phyloP scores from a whole-genome alignment of 2,113 vertebrate species.

The Procapra przewalskii region DNA sequence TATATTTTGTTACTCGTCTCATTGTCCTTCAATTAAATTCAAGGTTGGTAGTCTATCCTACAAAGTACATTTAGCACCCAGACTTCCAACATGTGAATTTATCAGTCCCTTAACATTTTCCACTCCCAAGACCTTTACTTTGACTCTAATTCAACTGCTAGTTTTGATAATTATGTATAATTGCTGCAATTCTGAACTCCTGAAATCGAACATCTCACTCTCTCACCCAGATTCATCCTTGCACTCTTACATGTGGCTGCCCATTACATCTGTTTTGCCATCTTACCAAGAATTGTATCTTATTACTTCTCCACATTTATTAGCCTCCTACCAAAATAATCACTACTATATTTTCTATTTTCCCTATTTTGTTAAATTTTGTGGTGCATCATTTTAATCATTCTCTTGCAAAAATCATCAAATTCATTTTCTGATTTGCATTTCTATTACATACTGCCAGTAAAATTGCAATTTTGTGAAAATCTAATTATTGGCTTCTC shows the following conservation, averaged over 20 bases:
- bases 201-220: not conserved
- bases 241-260: not conserved
- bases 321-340: not conserved
- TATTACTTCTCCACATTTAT: not conserved
- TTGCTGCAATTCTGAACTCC: not conserved
- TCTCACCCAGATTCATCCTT: not conserved
- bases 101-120: not conserved
- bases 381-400: not conserved
- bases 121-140: not conserved
- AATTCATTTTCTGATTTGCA: not conserved
- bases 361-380: not conserved
- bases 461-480: slow-evolving; percentile 26
- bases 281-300: not conserved
- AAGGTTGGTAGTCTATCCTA: not conserved
- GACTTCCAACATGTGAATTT: not conserved
- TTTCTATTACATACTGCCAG: slow-evolving; percentile 7
- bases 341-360: not conserved
- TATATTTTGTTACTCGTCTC: not conserved
- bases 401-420: not conserved
- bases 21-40: not conserved
- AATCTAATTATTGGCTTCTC: slow-evolving; percentile 16
- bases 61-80: not conserved
- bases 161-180: not conserved
- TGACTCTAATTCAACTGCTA: not conserved
- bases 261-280: not conserved